These are phyloP conservation scores for Triplophysa bombifrons DNA, from an alignment of 2,797 vertebrate species.

Conservation along the genomic window DNA sequence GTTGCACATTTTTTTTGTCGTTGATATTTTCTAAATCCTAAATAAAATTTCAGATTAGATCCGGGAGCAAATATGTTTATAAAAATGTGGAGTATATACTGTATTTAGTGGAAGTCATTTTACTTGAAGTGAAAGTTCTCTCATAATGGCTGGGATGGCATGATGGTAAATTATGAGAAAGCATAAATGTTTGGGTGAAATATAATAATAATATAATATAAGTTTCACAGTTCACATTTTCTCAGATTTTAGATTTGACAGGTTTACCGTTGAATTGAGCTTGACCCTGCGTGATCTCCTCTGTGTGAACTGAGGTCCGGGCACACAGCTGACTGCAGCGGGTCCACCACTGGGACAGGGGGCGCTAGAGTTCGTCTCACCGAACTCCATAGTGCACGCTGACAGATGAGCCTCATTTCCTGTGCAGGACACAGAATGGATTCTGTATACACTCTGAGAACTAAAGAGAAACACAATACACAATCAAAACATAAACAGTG, in stretches of 20 bases:
- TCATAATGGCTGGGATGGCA: too few relatives aligned
- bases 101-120: too few relatives aligned
- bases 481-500: slow-evolving; percentile 1
- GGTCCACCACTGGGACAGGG: slow-evolving; percentile 80
- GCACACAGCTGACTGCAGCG: slow-evolving; percentile 86
- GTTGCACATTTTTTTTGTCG: background rate
- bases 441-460: slow-evolving; percentile 76
- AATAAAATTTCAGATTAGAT: too few relatives aligned
- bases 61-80: too few relatives aligned
- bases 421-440: slow-evolving; percentile 86
- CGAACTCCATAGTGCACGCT: slow-evolving; percentile 86
- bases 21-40: too few relatives aligned
- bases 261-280: slow-evolving; percentile 71
- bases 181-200: too few relatives aligned
- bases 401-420: slow-evolving; percentile 92
- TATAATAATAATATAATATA: too few relatives aligned
- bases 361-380: slow-evolving; percentile 77
- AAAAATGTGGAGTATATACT: too few relatives aligned
- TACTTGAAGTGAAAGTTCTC: too few relatives aligned
- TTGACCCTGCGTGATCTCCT: slow-evolving; percentile 79
- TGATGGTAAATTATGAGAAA: too few relatives aligned
- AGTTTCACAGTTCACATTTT: background rate
- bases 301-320: slow-evolving; percentile 78
- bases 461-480: slow-evolving; percentile 36
- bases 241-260: background rate